Evolutionary conservation across 2,113 vertebrate genomes (phyloP).

Genomic region (Podarcis cretensis): DNA sequence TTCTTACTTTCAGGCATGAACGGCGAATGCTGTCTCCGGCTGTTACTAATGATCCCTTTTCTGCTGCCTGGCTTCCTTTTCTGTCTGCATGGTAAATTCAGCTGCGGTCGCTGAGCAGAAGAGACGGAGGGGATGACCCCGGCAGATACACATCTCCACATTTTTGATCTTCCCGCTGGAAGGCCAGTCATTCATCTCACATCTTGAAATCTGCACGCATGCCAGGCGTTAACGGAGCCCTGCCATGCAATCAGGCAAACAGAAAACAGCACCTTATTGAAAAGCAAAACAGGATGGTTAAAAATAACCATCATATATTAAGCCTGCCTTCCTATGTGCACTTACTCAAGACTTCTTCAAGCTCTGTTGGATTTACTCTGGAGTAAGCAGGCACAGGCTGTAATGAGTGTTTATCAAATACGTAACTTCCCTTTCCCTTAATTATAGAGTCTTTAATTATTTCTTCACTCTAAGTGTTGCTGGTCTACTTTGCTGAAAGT

Average conservation of each 20-base stretch:
- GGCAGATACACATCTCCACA: background rate
- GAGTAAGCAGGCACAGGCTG: background rate
- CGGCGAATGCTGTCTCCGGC: background rate
- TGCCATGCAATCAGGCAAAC: slow-evolving; percentile 30
- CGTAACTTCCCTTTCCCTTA: slow-evolving; percentile 40
- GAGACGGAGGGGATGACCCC: background rate
- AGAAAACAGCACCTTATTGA: background rate
- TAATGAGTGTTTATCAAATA: background rate
- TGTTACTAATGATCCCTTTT: slow-evolving; percentile 20
- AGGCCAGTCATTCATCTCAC: background rate
- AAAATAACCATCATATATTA: background rate
- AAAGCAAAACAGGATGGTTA: background rate
- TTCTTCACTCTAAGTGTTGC: slow-evolving; percentile 19
- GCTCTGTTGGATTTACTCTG: background rate
- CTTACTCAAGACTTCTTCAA: background rate
- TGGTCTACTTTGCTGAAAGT: slow-evolving; percentile 36
- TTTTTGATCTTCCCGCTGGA: background rate
- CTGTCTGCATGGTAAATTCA: background rate
- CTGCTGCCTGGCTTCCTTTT: background rate
- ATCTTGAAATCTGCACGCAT: background rate
- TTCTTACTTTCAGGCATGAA: slow-evolving; percentile 40
- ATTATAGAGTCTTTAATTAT: slow-evolving; percentile 18
- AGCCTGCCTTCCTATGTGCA: background rate
- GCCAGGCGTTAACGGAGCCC: background rate
- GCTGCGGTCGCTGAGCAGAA: background rate